Conservation (phyloP, 2,797 vertebrate genomes). For the Scyliorhinus canicula region DNA sequence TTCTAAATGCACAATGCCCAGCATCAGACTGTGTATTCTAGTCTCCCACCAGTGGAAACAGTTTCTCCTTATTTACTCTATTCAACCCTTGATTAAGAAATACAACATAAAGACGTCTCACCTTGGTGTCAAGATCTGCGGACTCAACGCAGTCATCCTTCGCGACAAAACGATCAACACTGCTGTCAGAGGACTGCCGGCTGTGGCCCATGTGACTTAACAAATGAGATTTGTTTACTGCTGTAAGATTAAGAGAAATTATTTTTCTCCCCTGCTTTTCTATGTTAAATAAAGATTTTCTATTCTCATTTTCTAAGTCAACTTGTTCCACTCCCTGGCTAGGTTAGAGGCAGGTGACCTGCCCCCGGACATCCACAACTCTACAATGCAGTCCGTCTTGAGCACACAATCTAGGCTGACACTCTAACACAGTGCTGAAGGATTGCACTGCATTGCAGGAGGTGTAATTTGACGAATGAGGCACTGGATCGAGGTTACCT, state of each 20-base stretch:
- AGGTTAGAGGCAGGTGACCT: not conserved
- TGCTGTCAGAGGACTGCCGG: slow-evolving; percentile 83
- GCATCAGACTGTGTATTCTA: not conserved
- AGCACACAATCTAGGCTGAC: not conserved
- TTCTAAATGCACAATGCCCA: not conserved
- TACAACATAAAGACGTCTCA: slow-evolving; percentile 49
- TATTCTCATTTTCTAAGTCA: not conserved
- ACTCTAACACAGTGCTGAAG: not conserved
- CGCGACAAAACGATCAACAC: slow-evolving; percentile 70
- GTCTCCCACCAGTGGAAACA: not conserved
- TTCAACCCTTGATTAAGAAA: not conserved
- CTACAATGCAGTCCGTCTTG: not conserved
- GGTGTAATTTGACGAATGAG: not conserved
- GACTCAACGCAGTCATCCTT: slow-evolving; percentile 75
- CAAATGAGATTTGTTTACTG: slow-evolving; percentile 78
- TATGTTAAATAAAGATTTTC: not conserved
- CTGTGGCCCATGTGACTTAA: slow-evolving; percentile 75
- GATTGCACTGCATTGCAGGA: not conserved
- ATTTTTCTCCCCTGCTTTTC: slow-evolving; percentile 31
- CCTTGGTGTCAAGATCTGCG: slow-evolving; percentile 77
- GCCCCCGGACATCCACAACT: too few species aligned
- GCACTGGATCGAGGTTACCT: not conserved
- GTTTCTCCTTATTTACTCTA: slow-evolving; percentile 8
- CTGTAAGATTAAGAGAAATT: slow-evolving; percentile 45
- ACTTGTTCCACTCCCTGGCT: slow-evolving; percentile 22